phyloP scores from a whole-genome alignment of 2,888 invertebrate species.

The Thymelicus acteon region DNA sequence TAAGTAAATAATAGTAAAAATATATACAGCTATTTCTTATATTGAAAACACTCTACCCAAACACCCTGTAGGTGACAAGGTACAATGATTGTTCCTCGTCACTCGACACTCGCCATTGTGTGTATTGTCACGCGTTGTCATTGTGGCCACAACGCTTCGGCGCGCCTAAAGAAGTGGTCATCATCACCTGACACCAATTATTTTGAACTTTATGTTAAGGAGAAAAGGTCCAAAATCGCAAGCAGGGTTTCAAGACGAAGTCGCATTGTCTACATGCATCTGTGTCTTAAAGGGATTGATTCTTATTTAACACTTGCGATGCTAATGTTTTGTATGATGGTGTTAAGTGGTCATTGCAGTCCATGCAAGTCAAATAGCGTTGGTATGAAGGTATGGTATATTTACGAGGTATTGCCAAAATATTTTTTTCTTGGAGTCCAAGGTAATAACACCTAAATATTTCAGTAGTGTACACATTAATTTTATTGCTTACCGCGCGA shows the following conservation, averaged over 20 bases:
- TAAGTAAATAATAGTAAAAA: too few species aligned
- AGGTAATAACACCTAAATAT: not conserved
- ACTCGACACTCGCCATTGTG: conserved; percentile 55
- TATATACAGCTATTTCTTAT: too few species aligned
- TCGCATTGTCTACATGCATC: conserved; percentile 3
- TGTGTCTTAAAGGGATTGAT: conserved; percentile 17
- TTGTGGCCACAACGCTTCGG: conserved; percentile 44
- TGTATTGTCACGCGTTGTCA: conserved; percentile 44
- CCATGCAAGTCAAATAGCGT: too few species aligned
- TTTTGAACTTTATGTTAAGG: not conserved
- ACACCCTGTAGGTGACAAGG: conserved; percentile 12
- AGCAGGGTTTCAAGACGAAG: not conserved
- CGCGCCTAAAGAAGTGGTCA: conserved; percentile 37
- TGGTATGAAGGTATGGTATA: too few species aligned
- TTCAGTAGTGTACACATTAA: not conserved
- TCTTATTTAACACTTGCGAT: conserved; percentile 5
- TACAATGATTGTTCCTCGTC: conserved; percentile 47
- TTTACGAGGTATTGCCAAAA: too few species aligned
- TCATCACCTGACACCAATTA: not conserved
- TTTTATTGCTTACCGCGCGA: not conserved
- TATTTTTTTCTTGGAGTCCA: too few species aligned
- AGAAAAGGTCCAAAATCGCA: not conserved
- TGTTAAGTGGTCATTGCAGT: too few species aligned
- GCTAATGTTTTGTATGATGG: not conserved
- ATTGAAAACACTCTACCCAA: not conserved